Conservation (phyloP, 2,888 invertebrate genomes). For the Stenurella melanura region DNA sequence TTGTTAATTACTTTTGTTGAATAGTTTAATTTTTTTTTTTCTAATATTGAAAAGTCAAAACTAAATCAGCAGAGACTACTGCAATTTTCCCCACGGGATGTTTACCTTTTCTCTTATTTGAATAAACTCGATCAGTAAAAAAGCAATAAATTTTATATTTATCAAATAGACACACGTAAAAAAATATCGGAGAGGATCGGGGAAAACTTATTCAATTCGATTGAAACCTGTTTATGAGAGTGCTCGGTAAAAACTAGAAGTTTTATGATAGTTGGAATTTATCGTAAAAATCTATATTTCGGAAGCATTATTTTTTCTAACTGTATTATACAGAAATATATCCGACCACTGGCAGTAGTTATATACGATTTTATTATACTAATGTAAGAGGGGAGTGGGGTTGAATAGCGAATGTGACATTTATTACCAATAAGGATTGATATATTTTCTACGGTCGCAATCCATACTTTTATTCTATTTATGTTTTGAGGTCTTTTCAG, state of each 20-base stretch:
- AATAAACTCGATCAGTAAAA: conserved; percentile 7
- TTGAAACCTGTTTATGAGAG: conserved; percentile 51
- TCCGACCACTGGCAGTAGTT: conserved; percentile 54
- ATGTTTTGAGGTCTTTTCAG: conserved; percentile 48
- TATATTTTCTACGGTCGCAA: conserved; percentile 65
- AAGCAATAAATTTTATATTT: conserved; percentile 23
- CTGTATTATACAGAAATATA: conserved; percentile 47
- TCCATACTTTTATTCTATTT: conserved; percentile 60
- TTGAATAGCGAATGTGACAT: conserved; percentile 65
- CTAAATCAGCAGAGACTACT: too few relatives aligned
- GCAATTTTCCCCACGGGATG: too few relatives aligned
- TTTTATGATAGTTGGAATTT: conserved; percentile 61
- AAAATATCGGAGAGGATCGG: conserved; percentile 5
- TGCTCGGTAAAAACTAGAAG: conserved; percentile 50
- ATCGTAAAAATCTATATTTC: conserved; percentile 56
- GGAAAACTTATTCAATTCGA: conserved; percentile 29
- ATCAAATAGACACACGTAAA: background rate
- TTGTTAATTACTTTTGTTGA: too few relatives aligned
- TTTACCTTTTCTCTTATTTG: background rate
- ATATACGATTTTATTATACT: conserved; percentile 70
- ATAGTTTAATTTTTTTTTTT: too few relatives aligned
- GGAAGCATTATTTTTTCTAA: conserved; percentile 46
- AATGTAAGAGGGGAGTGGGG: conserved; percentile 65
- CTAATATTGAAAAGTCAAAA: too few relatives aligned
- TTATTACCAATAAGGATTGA: conserved; percentile 70